Percentiles rank a stretch among this genome's conserved stretches.
These are phyloP conservation scores for Patella caerulea DNA, from an alignment of 2,888 invertebrate species.

Conservation along the genomic window DNA sequence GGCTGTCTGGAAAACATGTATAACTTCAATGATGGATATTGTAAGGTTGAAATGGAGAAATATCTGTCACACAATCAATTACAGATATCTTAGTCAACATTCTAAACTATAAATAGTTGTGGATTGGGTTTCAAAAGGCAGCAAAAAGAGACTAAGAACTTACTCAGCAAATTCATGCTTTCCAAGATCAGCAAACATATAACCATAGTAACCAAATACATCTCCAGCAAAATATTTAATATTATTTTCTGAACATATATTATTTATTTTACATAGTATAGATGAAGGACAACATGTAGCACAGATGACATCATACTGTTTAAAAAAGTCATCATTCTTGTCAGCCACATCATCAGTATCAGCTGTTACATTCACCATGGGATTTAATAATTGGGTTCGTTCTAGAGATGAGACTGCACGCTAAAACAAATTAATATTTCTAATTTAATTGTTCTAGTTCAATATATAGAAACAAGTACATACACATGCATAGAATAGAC, in stretches of 20 bases:
- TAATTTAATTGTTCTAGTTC: neutral
- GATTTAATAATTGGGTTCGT: constrained; percentile 89
- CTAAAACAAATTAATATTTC: constrained; percentile 71
- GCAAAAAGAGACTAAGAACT: constrained; percentile 65
- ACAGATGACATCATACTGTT: constrained; percentile 85
- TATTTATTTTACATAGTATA: constrained; percentile 82
- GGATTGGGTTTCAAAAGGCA: neutral
- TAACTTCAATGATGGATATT: too few species aligned
- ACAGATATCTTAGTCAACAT: too few species aligned
- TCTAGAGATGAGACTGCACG: constrained; percentile 87
- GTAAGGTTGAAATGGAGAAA: too few species aligned
- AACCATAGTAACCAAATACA: constrained; percentile 94
- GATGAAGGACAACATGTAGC: constrained; percentile 82
- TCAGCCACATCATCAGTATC: constrained; percentile 76
- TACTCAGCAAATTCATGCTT: constrained; percentile 86
- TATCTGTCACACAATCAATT: too few species aligned
- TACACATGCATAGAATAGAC: too few species aligned
- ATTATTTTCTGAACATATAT: constrained; percentile 76
- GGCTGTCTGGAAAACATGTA: too few species aligned
- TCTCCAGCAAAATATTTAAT: constrained; percentile 91
- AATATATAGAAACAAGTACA: too few species aligned
- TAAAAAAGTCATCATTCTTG: constrained; percentile 82
- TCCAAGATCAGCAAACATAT: constrained; percentile 89
- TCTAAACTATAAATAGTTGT: too few species aligned
- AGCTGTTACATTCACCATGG: constrained; percentile 86